phyloP scores from a whole-genome alignment of 2,113 vertebrate genomes.

The Thomomys bottae region DNA sequence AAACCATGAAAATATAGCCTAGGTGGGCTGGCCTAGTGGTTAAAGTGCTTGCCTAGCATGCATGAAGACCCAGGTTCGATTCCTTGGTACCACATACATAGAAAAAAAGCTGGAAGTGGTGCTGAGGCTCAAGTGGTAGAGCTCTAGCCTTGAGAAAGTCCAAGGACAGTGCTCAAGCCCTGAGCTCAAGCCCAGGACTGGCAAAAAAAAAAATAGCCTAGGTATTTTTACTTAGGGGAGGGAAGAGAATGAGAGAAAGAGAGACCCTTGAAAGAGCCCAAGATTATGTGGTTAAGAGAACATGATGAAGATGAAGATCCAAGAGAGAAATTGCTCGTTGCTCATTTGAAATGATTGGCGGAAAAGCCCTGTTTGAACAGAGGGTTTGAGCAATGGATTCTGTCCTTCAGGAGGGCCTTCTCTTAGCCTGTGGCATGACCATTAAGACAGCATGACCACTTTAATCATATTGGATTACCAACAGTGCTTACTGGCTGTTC shows the following conservation, averaged over 20 bases:
- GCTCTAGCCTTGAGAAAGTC: too few relatives aligned
- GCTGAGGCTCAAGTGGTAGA: too few relatives aligned
- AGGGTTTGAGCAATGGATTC: slow-evolving; percentile 20
- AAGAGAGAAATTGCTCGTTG: slow-evolving; percentile 7
- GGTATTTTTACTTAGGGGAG: background rate
- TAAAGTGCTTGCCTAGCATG: too few relatives aligned
- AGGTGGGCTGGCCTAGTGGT: too few relatives aligned
- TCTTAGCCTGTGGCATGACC: slow-evolving; percentile 26
- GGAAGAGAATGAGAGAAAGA: background rate
- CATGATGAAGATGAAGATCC: background rate
- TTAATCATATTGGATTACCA: slow-evolving; percentile 68
- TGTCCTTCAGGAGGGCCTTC: slow-evolving; percentile 44
- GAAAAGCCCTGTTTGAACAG: slow-evolving; percentile 35
- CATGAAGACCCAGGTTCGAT: too few relatives aligned
- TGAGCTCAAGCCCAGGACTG: too few relatives aligned
- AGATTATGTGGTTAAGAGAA: background rate
- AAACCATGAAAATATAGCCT: slow-evolving; percentile 8
- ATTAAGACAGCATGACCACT: slow-evolving; percentile 36
- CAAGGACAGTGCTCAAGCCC: too few relatives aligned
- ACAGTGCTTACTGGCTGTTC: slow-evolving; percentile 54
- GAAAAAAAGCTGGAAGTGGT: too few relatives aligned
- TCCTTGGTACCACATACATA: too few relatives aligned
- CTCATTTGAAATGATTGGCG: slow-evolving; percentile 22
- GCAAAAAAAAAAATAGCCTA: too few relatives aligned
- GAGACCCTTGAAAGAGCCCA: slow-evolving; percentile 10